Conservation (phyloP, 2,888 invertebrate species). For the Ennomos quercinarius region DNA sequence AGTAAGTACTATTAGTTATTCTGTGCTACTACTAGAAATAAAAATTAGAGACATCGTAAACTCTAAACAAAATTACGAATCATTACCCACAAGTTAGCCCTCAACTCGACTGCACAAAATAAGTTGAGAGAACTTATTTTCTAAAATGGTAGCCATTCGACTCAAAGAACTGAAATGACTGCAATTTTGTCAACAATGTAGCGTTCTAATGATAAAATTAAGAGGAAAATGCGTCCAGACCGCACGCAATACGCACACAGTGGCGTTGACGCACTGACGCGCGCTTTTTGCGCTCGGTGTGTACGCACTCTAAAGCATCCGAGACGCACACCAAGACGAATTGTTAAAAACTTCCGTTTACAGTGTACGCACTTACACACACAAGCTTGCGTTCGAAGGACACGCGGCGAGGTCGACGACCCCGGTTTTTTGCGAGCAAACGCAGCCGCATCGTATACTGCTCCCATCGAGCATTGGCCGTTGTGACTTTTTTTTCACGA, state of each 20-base stretch:
- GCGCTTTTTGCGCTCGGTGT: slow-evolving; percentile 45
- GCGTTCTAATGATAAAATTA: slow-evolving; percentile 70
- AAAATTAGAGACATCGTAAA: slow-evolving; percentile 18
- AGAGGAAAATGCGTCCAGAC: slow-evolving; percentile 48
- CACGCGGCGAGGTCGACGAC: slow-evolving; percentile 79
- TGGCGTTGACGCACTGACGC: slow-evolving; percentile 22
- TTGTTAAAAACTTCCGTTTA: slow-evolving; percentile 57
- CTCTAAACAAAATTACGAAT: slow-evolving; percentile 31
- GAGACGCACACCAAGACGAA: slow-evolving; percentile 61
- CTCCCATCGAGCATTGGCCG: slow-evolving; percentile 76
- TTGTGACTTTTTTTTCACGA: slow-evolving; percentile 57
- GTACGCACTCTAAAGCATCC: slow-evolving; percentile 65
- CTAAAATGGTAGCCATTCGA: slow-evolving; percentile 36
- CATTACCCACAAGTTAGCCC: slow-evolving; percentile 31
- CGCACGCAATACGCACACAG: slow-evolving; percentile 59
- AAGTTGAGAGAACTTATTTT: slow-evolving; percentile 9
- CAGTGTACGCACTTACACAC: slow-evolving; percentile 65
- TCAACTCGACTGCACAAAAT: slow-evolving; percentile 23
- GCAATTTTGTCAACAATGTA: slow-evolving; percentile 61
- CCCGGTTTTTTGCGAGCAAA: slow-evolving; percentile 79
- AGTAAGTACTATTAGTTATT: no score
- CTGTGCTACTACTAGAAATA: no score
- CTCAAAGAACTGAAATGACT: slow-evolving; percentile 39
- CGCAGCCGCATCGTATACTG: slow-evolving; percentile 74
- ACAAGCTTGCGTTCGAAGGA: slow-evolving; percentile 72